Conservation (phyloP, 2,797 vertebrate species). For the Pogoniulus pusillus region DNA sequence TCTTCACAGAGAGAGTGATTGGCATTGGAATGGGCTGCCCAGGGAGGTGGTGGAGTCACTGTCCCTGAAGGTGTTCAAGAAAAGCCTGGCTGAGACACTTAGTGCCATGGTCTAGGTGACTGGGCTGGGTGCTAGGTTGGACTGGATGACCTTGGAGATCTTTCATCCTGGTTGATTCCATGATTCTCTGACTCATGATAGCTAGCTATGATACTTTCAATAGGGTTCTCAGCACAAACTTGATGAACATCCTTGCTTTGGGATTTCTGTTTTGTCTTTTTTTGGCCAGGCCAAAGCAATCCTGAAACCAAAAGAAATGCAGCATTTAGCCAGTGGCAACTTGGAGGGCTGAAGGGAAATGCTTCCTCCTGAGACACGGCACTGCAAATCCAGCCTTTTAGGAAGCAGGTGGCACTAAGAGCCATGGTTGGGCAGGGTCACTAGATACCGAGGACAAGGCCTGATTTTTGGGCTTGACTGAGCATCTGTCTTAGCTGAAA, state of each 20-base stretch:
- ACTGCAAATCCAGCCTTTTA: background rate
- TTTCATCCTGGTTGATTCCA: too few relatives aligned
- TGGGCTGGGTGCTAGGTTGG: too few relatives aligned
- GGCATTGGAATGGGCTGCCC: too few relatives aligned
- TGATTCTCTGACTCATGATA: too few relatives aligned
- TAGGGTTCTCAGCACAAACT: background rate
- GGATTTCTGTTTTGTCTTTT: background rate
- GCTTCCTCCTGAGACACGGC: background rate
- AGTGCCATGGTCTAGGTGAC: too few relatives aligned
- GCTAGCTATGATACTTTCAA: fast-evolving
- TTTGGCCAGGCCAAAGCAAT: background rate
- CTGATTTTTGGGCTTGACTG: conserved; percentile 53
- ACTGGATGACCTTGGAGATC: too few relatives aligned
- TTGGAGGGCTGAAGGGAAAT: background rate
- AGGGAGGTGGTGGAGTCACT: too few relatives aligned
- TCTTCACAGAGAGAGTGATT: too few relatives aligned
- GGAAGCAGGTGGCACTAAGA: background rate
- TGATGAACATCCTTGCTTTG: background rate
- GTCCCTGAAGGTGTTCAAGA: too few relatives aligned
- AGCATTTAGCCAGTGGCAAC: background rate
- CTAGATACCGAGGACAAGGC: background rate
- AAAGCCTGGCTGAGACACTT: too few relatives aligned
- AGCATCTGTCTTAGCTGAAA: conserved; percentile 30
- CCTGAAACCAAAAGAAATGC: background rate
- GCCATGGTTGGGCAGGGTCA: background rate